Base-by-base conservation (phyloP, 1,140 invertebrate species). In the Penaeus indicus region DNA sequence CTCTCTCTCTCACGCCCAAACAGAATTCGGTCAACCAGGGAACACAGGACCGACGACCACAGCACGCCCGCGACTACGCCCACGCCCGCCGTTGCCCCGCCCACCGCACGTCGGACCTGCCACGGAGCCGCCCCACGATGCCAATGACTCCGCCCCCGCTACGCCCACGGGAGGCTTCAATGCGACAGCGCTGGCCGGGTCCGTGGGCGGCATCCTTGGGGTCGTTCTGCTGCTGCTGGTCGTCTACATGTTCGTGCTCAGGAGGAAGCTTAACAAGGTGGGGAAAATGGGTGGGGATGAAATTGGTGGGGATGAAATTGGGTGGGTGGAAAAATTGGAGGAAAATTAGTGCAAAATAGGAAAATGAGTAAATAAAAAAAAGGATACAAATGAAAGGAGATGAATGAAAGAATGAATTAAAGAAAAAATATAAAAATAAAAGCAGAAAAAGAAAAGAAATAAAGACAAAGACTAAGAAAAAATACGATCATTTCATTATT, bases 181-280 rank as follows among this genome's bases (percentile, higher is more conserved):
- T 21, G 61, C 38, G 0, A 61, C 27, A 2, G 61, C 38, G 27
- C 61, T 86, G 19, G 72, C 75, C 21, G 62, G 75, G 19, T 22
- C 38, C 16, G 72, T 79, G 60, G 85, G 85, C 25, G 85, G 85
- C 4, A 38, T 79, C 0, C 75, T 86, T 22, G 75, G 85, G 11
- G 75, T 80, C 25, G 60, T 47, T 0, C 18, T 86, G n/a, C 10
- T 86, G 21, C 61, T 86, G n/a, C 32, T 86, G 19, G n/a, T 86
- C 19, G 75, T 86, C 5, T 86, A 86, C 21, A 86, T 86, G 85
- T 3, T 86, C 27, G 85, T 86, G 27, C 72, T 86, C 8, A 25
- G 85, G 19, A 47, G 85, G 19, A 62, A 60, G n/a, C 38, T 86
- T 10, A 25, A 10, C 61, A 75, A 75, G 72, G 72, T 75, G 42